Evolutionary conservation across 2,888 invertebrate genomes (phyloP), one percentile per base, ranked within the genome.

Genomic region (Phengaris alcon): DNA sequence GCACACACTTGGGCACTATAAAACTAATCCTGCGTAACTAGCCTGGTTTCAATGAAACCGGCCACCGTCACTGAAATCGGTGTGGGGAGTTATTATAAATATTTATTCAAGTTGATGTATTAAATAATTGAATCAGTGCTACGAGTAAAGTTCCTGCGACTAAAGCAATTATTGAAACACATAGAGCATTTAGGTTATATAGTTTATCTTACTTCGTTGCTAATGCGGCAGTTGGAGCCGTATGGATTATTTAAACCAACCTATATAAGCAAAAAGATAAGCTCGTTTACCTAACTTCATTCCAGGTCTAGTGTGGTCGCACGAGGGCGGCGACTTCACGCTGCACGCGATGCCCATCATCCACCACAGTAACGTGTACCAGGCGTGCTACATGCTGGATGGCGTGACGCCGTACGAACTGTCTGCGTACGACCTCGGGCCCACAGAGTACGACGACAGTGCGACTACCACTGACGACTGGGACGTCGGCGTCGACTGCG

Each of bases 401-500:
- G 94, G 93, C 0, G 93, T 94, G 73, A 95, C 95, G 22, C 94
- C 95, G 6, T 95, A 95, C 84, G 95, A 95, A 75, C 95, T 95
- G 0, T 87, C 92, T 0, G 90, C 90, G 2, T 93, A 94, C 80
- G 95, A 95, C 76, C 95, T 95, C 78, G 95, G 95, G 0, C 88
- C 95, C 7, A 95, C 95, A 0, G 95, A 95, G 75, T 90, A 95
- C 77, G 94, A 94, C 76, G 95, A 95, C 79, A 87, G 90, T 0
- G 90, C 86, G 22, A 87, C 88, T 72, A 88, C 94, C 0, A 93
- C 94, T 1, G 95, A 95, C 81, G 96, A 96, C 81, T 96, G 95
- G 90, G 96, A 96, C 85, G 94, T 95, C 77, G 95, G 96, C 68
- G 95, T 96, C 78, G 96, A 96, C 84, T 96, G 96, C 84, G 96